Base-by-base conservation (phyloP, 64 coral and sea anemone genomes). In the Orbicella faveolata region DNA sequence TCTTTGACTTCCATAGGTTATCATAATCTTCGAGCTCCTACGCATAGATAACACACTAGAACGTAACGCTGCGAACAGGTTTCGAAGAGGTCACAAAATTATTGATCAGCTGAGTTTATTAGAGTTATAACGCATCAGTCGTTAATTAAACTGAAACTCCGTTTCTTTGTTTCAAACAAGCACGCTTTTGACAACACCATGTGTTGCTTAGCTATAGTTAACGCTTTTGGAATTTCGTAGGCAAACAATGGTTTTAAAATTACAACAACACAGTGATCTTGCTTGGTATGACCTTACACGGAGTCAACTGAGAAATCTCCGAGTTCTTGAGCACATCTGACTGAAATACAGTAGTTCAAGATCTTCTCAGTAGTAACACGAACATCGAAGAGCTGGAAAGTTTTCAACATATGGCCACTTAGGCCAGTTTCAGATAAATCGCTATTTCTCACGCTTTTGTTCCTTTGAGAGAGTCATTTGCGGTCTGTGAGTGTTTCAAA, bases 121-220 rank as follows among this genome's bases (percentile, higher is more conserved):
- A 4, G 67, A 48, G 23, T 25, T 70, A 25, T 23, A 23, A 70
- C 21, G 7, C 51, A 79, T n/a, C 12, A 14, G 19, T 79, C 3
- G 52, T 79, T 57, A 20, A 16, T 57, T 10, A 70, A 79, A 53
- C 77, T 33, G 3, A 55, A 55, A 37, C 74, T 76, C 4, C 52
- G 77, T 79, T 79, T 78, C 76, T 52, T 78, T 57, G 77, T 59
- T 52, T 53, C 23, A 7, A 59, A 55, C 48, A 52, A 79, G 20
- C 37, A 4, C 23, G 6, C 37, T 34, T 44, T 76, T 76, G 36
- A 20, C 74, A 37, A 79, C 51, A 59, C 37, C 52, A 20, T 34
- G 15, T 4, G 9, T 19, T 79, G 77, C 77, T 57, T 54, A 59
- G 44, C n/a, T 33, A 2, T 16, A 52, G 21, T 57, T 79, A 79